Conservation (phyloP, 2,888 invertebrate genomes). For the Ctenicera cuprea region DNA sequence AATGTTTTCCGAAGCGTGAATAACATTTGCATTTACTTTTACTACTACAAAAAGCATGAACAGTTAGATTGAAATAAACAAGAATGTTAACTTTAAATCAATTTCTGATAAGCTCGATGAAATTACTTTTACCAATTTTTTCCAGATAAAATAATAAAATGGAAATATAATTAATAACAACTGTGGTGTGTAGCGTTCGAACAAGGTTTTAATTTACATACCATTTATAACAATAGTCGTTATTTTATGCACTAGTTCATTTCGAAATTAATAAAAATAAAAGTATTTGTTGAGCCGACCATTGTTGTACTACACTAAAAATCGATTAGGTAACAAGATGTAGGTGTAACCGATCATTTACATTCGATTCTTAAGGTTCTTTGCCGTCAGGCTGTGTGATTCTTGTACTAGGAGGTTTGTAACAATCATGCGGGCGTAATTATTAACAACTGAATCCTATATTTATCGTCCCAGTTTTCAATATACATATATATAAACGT, state of each 20-base stretch:
- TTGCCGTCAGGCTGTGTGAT: not conserved
- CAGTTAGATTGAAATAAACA: slow-evolving; percentile 22
- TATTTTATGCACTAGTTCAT: slow-evolving; percentile 43
- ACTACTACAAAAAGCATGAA: not conserved
- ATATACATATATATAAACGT: too few relatives aligned
- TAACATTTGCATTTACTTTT: slow-evolving; percentile 8
- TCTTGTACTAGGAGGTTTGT: too few relatives aligned
- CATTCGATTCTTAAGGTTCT: slow-evolving; percentile 6
- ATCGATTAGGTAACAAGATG: slow-evolving; percentile 40
- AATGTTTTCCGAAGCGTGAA: slow-evolving; percentile 11
- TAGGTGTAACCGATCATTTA: slow-evolving; percentile 39
- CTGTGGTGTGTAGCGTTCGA: slow-evolving; percentile 8
- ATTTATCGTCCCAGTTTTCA: too few relatives aligned
- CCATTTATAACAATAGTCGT: slow-evolving; percentile 38
- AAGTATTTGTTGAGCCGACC: slow-evolving; percentile 32
- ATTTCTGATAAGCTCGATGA: slow-evolving; percentile 22
- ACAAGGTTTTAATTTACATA: slow-evolving; percentile 39
- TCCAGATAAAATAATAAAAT: slow-evolving; percentile 18
- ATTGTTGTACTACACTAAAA: slow-evolving; percentile 42
- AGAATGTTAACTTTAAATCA: slow-evolving; percentile 7
- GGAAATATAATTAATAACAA: not conserved
- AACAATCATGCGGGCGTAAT: too few relatives aligned
- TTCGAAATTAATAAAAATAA: slow-evolving; percentile 43
- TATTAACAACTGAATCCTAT: too few relatives aligned
- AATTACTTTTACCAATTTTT: slow-evolving; percentile 13